Conservation (phyloP, 2,888 invertebrate species). For the Chalcis sispes region DNA sequence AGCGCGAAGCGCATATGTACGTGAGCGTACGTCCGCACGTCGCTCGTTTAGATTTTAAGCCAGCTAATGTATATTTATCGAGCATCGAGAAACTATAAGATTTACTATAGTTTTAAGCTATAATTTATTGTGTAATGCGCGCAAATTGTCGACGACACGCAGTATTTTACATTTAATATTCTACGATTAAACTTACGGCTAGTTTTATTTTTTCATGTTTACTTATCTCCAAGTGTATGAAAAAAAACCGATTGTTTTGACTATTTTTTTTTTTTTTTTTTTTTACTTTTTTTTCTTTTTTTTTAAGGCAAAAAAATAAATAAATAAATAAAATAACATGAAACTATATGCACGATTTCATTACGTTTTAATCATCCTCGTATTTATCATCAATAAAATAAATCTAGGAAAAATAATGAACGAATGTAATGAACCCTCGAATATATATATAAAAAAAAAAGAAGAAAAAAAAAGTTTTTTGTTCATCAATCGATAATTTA, state of each 20-base stretch:
- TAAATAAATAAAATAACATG: too few relatives aligned
- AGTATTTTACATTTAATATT: conserved; percentile 26
- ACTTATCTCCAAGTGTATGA: too few relatives aligned
- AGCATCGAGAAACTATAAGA: conserved; percentile 27
- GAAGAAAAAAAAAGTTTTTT: not conserved
- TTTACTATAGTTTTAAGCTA: conserved; percentile 27
- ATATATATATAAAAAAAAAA: conserved; percentile 20
- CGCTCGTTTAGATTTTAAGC: conserved; percentile 30
- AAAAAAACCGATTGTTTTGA: too few relatives aligned
- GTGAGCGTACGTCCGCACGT: not conserved
- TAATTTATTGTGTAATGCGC: conserved; percentile 47
- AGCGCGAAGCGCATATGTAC: not conserved
- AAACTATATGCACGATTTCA: too few relatives aligned
- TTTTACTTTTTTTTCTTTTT: too few relatives aligned
- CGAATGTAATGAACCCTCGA: not conserved
- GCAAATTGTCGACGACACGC: conserved; percentile 23
- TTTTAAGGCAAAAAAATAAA: too few relatives aligned
- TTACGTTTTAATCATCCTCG: too few relatives aligned
- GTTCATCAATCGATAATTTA: not conserved
- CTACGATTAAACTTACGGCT: not conserved
- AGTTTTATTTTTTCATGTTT: conserved; percentile 25
- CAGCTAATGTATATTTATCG: conserved; percentile 30
- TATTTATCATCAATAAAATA: too few relatives aligned
- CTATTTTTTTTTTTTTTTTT: not conserved
- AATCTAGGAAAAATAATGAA: not conserved